phyloP scores from a whole-genome alignment of 2,113 vertebrate genomes.

The Echinops telfairi region DNA sequence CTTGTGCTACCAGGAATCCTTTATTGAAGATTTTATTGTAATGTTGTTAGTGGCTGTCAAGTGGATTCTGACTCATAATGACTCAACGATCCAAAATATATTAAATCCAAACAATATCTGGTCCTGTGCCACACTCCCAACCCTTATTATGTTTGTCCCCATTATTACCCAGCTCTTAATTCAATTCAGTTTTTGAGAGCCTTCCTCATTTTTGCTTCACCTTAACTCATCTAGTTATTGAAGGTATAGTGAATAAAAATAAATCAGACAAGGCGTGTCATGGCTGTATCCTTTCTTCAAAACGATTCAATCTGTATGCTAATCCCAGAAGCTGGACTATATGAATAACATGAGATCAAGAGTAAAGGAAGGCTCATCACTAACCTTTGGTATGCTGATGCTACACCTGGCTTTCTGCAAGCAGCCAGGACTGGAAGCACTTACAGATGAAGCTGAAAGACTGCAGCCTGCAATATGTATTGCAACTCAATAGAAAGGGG shows the following conservation, averaged over 20 bases:
- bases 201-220: neutral
- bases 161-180: neutral
- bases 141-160: neutral
- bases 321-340: too few species aligned
- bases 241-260: neutral
- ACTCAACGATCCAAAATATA: neutral
- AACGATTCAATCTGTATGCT: too few species aligned
- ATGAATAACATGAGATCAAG: too few species aligned
- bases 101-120: neutral
- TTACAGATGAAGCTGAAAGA: too few species aligned
- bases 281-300: too few species aligned
- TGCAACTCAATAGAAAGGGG: too few species aligned
- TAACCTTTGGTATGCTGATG: too few species aligned
- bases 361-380: too few species aligned
- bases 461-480: too few species aligned
- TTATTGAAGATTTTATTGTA: neutral
- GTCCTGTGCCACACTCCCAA: neutral
- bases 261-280: neutral
- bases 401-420: too few species aligned
- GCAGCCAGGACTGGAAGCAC: too few species aligned
- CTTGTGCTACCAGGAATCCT: neutral
- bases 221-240: neutral
- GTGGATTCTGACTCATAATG: neutral
- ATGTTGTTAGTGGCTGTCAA: too few species aligned
- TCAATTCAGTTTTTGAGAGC: neutral